Evolutionary conservation across 2,888 invertebrate species (phyloP), one percentile per base, ranked within the genome.

Genomic region (Mesodorylaimus sp.): DNA sequence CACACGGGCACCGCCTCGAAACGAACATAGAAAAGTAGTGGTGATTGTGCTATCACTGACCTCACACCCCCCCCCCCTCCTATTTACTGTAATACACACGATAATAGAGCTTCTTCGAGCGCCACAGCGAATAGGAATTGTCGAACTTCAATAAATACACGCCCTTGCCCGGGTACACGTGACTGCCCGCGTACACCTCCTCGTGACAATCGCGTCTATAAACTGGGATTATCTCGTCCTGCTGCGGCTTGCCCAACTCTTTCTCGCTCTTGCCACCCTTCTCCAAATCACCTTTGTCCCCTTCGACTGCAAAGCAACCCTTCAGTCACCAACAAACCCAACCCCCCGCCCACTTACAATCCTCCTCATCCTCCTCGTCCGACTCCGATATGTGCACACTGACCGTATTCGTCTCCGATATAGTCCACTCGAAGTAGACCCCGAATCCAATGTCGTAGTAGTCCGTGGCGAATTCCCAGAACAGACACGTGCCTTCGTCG

Each of bases 391-490:
- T 83, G 65, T 95, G 89, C 1, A 97, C 85, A 0, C 91, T 88
- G 2, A 89, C 86, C 1, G 86, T 78, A 66, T 82, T 86, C 50
- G 60, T 67, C 3, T 69, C 70, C 2, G 69, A 63, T 39, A 69
- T 61, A 48, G 81, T 83, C 88, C 93, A 97, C 72, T 97, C 97
- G 68, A 99, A 99, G 69, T 83, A 91, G 45, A 99, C 78, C 1
- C 97, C 97, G 70, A 99, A 99, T 68, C 68, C 65, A 37, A 99
- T 83, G 67, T 99, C 97, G 65, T 91, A 97, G 65, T 80, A 79
- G 68, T 99, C 97, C 0, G 97, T 95, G 16, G 93, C 91, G 68
- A 97, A 99, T 73, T 99, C 97, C 95, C 95, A 97, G 71, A 89
- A 95, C 37, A 99, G 74, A 61, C 85, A 82, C 1, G 81, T 78